phyloP scores from a whole-genome alignment of 2,113 vertebrate genomes.

The Crotalus tigris region DNA sequence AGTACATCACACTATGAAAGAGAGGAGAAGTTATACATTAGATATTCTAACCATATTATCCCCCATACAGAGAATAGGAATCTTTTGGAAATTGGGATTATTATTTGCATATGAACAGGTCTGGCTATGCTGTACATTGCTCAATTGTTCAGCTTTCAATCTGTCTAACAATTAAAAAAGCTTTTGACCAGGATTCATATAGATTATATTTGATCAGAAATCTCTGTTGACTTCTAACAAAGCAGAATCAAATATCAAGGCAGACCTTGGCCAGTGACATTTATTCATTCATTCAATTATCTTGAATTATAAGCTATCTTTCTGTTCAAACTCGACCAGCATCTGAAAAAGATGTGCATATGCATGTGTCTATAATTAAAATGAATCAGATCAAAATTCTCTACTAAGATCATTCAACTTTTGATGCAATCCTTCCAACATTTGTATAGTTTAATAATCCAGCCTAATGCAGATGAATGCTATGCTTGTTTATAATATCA shows the following conservation, averaged over 20 bases:
- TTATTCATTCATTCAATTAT: not conserved
- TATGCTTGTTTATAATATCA: not conserved
- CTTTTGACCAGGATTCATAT: not conserved
- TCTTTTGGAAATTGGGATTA: not conserved
- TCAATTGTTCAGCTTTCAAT: not conserved
- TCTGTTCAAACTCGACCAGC: not conserved
- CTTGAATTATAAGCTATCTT: not conserved
- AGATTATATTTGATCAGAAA: not conserved
- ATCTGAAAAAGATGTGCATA: not conserved
- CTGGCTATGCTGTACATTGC: not conserved
- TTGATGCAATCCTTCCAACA: no score
- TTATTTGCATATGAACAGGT: not conserved
- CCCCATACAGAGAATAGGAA: not conserved
- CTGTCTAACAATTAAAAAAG: not conserved
- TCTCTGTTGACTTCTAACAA: not conserved
- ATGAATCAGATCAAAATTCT: not conserved
- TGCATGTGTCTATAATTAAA: not conserved
- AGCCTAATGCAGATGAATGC: not conserved
- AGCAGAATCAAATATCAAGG: not conserved
- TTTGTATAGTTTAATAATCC: not conserved
- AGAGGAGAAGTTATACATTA: not conserved
- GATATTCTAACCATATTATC: not conserved
- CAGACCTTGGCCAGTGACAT: not conserved
- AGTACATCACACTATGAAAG: constrained; percentile 65
- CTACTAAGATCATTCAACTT: not conserved